Evolutionary conservation across 2,888 invertebrate species (phyloP), one percentile per base, ranked within the genome.

Genomic region (Cynaeus angustus): DNA sequence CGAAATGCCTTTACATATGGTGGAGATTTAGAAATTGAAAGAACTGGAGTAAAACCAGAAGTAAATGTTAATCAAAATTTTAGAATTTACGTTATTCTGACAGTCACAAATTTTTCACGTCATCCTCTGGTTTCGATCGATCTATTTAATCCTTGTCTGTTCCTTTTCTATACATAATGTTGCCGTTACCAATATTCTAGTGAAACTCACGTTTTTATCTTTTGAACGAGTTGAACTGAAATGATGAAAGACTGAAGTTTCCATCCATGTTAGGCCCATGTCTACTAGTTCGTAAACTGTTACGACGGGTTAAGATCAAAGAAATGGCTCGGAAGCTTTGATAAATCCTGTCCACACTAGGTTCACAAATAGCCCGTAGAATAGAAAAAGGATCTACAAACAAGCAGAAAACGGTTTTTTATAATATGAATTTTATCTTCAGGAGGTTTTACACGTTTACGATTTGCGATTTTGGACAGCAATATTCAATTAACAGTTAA

Each of bases 301-400:
- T 59, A 50, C 41, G 50, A 64, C 37, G 52, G 52, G 64, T 53
- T 48, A 64, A 43, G 64, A 64, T 64, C 64, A 64, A 64, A 53
- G 64, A 64, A 64, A 64, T 46, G 64, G 64, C 37, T 48, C 50
- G 48, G 61, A 61, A 21, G 61, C 50, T 64, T 64, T 53, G 64
- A 64, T 64, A 64, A 64, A 53, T 12, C 45, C n/a, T 14, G 64
- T 64, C 64, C 33, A 26, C 62, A 62, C 14, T 30, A 41, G 43
- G 52, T 53, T 53, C 45, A 53, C 52, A 53, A 64, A 43, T 43
- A 64, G 43, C 16, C 37, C 26, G 28, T 4, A 26, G n/a, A 10
- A 28, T 50, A 28, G 48, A 5, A 41, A n/a, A n/a, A 28, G 7
- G 48, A 26, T 10, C 21, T 50, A 50, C 48, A 50, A 50, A 50